These are phyloP conservation scores for Octonoba sinensis DNA, from an alignment of 2,888 invertebrate genomes.

Conservation along the genomic window DNA sequence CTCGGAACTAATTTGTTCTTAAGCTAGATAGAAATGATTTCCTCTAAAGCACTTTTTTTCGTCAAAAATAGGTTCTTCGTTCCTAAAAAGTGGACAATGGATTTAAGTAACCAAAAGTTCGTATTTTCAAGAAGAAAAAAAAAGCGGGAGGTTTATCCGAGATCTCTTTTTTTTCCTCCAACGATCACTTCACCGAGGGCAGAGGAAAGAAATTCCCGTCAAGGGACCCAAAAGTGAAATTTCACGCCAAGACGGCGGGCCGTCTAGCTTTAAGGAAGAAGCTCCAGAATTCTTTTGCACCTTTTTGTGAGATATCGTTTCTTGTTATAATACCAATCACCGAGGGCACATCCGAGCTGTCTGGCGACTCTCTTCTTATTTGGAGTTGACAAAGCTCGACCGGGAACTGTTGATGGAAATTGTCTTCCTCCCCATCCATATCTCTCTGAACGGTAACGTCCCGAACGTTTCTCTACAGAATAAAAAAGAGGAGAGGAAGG, in stretches of 20 bases:
- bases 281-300: too few species aligned
- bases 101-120: constrained; percentile 40
- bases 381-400: constrained; percentile 24
- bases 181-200: neutral
- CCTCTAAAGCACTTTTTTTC: too few species aligned
- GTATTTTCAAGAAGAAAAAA: constrained; percentile 9
- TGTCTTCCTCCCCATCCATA: constrained; percentile 34
- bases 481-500: too few species aligned
- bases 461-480: too few species aligned
- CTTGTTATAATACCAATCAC: constrained; percentile 46
- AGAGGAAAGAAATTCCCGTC: constrained; percentile 42
- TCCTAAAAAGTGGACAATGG: constrained; percentile 40
- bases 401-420: constrained; percentile 40
- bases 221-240: constrained; percentile 59
- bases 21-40: too few species aligned
- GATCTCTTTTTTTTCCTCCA: constrained; percentile 28
- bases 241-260: constrained; percentile 44
- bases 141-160: neutral
- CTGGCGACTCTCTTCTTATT: constrained; percentile 7
- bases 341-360: neutral
- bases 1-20: too few species aligned
- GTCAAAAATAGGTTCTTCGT: too few species aligned
- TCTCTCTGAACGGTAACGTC: too few species aligned
- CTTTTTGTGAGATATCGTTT: constrained; percentile 3
- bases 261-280: too few species aligned